Evolutionary conservation across 2,797 vertebrate species (phyloP), one percentile per base, ranked within the genome.

Genomic region (Neostethus bicornis): DNA sequence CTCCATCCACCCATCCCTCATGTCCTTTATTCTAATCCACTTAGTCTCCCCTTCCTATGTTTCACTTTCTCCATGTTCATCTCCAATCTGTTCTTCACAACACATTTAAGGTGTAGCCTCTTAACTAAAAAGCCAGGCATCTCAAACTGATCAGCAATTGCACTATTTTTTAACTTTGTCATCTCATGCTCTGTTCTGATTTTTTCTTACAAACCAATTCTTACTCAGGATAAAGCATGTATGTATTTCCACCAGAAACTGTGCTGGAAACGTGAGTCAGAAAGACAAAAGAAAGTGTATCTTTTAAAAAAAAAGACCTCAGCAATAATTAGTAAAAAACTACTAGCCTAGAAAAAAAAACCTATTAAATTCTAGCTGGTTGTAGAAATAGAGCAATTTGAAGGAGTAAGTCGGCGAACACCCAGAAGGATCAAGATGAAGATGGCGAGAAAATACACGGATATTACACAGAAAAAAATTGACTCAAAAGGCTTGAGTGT

Each of bases 21-120:
- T 70, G 61, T 86, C 69, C 78, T 84, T 70, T 75, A 65, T 73
- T 85, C 69, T 84, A 81, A 87, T 87, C 85, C 78, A 79, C 59
- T 85, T 80, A 80, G 74, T 77, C 66, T 73, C 66, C 66, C 63
- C 34, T 53, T 73, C 62, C 61, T 73, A 59, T 65, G 51, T 76
- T 69, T 76, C 46, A 62, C 72, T 61, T 55, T 51, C 60, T 76
- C 52, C 55, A 60, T 51, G 12, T 66, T 60, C 65, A 34, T 66
- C 66, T 48, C 25, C 53, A 68, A 46, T 70, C 54, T 71, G 61
- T 50, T 48, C 23, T 37, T 70, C 58, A 17, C 39, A 37, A 26
- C 34, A 71, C 62, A 63, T 72, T 61, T 71, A 56, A 75, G 67
- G 68, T 70, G 56, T 79, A 78, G 76, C 64, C 74, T 72, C 34